These are phyloP conservation scores for Ibidorhyncha struthersii DNA, from an alignment of 2,113 vertebrate genomes.

Conservation along the genomic window DNA sequence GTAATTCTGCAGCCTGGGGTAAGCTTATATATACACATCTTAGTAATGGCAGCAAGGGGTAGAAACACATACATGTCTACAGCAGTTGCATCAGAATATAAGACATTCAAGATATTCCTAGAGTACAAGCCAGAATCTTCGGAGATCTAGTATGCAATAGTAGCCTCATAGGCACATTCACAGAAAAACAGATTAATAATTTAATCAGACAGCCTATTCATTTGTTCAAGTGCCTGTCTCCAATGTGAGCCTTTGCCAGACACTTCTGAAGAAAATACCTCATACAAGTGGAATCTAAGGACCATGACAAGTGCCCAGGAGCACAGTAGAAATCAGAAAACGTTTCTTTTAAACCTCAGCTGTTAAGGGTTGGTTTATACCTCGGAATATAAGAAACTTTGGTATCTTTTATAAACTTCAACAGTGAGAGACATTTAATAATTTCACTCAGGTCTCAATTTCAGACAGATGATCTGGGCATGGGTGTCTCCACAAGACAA, in stretches of 20 bases:
- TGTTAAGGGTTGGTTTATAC: neutral
- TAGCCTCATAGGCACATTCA: neutral
- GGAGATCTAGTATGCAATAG: neutral
- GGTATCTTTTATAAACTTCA: neutral
- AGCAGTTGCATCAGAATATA: neutral
- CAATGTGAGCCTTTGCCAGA: neutral
- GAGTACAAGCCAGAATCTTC: neutral
- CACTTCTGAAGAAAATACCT: neutral
- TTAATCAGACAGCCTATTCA: neutral
- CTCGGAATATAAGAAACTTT: neutral
- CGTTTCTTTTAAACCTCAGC: neutral
- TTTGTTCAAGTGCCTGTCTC: neutral
- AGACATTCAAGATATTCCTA: neutral
- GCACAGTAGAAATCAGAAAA: neutral
- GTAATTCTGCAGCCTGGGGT: neutral
- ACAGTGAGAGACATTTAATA: neutral
- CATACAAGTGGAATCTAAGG: neutral
- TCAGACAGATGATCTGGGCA: neutral
- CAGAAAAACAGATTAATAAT: neutral
- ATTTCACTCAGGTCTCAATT: neutral
- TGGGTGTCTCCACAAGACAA: neutral
- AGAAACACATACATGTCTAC: neutral
- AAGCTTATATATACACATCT: neutral
- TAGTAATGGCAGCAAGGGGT: neutral
- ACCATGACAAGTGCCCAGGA: neutral